Conservation (phyloP, 2,888 invertebrate species). For the Theodoxus fluviatilis region DNA sequence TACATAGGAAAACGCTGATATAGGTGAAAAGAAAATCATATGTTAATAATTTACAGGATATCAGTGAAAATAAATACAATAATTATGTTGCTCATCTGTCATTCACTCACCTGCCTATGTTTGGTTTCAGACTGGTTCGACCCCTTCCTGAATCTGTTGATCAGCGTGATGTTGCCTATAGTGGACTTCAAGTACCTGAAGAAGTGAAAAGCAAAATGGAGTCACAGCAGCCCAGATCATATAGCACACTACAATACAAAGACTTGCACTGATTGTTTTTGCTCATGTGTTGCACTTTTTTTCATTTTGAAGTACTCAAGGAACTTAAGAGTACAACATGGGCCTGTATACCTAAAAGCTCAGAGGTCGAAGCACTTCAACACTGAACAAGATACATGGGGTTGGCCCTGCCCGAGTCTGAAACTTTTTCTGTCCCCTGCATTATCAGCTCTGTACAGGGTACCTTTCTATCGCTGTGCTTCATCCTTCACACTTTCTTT, state of each 20-base stretch:
- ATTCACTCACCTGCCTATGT: constrained; percentile 37
- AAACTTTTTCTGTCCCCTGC: too few relatives aligned
- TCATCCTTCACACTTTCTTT: too few relatives aligned
- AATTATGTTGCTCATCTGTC: too few relatives aligned
- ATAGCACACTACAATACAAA: too few relatives aligned
- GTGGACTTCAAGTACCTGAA: constrained; percentile 80
- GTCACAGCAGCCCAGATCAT: too few relatives aligned
- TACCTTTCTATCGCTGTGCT: too few relatives aligned
- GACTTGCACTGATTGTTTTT: neutral
- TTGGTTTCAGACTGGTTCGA: constrained; percentile 33
- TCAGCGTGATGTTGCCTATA: constrained; percentile 82
- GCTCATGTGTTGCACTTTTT: neutral
- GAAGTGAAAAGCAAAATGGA: too few relatives aligned
- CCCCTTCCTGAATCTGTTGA: constrained; percentile 77
- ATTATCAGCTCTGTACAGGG: too few relatives aligned
- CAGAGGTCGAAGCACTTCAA: too few relatives aligned
- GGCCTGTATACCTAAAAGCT: neutral
- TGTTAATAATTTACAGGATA: neutral
- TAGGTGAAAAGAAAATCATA: neutral
- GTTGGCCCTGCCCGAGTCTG: too few relatives aligned
- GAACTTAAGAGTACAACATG: neutral
- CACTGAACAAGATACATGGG: too few relatives aligned
- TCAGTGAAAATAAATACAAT: too few relatives aligned
- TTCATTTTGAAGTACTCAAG: neutral
- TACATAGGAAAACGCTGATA: constrained; percentile 8